Evolutionary conservation across 2,888 invertebrate species (phyloP), one percentile per base, ranked within the genome.

Genomic region (Campopleginae sp.): DNA sequence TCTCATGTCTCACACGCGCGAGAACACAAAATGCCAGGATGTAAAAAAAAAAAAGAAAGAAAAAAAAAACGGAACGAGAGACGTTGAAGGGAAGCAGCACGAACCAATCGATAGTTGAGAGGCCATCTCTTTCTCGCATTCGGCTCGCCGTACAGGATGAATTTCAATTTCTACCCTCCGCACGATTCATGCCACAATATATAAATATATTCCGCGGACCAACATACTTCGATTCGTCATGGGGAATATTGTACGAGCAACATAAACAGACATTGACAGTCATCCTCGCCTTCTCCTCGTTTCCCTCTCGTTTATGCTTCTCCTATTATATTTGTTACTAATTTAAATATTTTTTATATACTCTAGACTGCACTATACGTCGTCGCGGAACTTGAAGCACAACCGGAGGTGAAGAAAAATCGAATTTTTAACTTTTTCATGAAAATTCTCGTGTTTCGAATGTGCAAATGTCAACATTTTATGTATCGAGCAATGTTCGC

Each of bases 101-200:
- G 80, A 86, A 88, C 80, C 86, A 85, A 83, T 66, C 80, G 82
- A 82, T 82, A 85, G 17, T 68, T n/a, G 66, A 63, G 78, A 51
- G 46, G 44, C 63, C 65, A 81, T 68, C 74, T 48, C 54, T 38
- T 46, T 38, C 31, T n/a, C 31, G 48, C 19, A 23, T 75, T 76
- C 61, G 44, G 65, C 75, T 66, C 75, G 70, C 51, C 58, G 58
- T 74, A 70, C 65, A 87, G 88, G 90, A 91, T 91, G 91, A 91
- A 91, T 91, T 91, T 91, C 90, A 91, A 91, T 91, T 90, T 89
- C 88, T 90, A 88, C 87, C 84, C 86, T 82, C 44, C 19, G 51
- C 42, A 61, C 65, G 51, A 77, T 78, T 78, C 74, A 75, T 65
- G 63, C 23, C 54, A 80, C 74, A 58, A 81, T 81, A 44, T 70